Base-by-base conservation (phyloP, 2,888 invertebrate genomes). In the Busseola fusca region DNA sequence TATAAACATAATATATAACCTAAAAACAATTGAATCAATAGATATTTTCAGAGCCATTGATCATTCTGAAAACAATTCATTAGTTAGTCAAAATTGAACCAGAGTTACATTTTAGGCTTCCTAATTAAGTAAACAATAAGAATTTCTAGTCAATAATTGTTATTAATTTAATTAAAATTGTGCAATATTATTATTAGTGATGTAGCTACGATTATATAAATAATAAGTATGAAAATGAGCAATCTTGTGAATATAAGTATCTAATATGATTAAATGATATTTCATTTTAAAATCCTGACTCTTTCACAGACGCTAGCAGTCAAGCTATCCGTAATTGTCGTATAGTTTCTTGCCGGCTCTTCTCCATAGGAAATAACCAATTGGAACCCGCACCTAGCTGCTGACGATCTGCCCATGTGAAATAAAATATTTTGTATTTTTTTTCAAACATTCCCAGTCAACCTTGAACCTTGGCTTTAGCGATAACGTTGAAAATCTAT, bases 181-280 rank as follows among this genome's bases (percentile, higher is more conserved):
- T 86, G 86, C 86, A 86, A 86, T 86, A 86, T 78, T 84, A 86
- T 69, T 69, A 54, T 71, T 70, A 80, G 74, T 64, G 30, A 70
- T 18, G 70, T 84, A 84, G 82, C 21, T 64, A 76, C 58, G 34
- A 30, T 40, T 42, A 65, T 48, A 56, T 10, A 30, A 14, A 52
- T 52, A 52, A 75, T 66, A 45, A 78, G 63, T 67, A 63, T 78
- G 81, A 64, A 73, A 83, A 58, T 77, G 84, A 87, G 87, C 86
- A 87, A 87, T 86, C 79, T 76, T 86, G 87, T 86, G 83, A 87
- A 86, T 86, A 86, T 72, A 72, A 76, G 50, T 65, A 58, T 50
- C 3, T 37, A 57, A 67, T 67, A 62, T 25, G 10, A 79, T 60
- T 45, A 16, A 50, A 64, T 18, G 4, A 9, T 1, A 18, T 77